phyloP scores from a whole-genome alignment of 2,888 invertebrate species.

The Scaptomyza reducta region DNA sequence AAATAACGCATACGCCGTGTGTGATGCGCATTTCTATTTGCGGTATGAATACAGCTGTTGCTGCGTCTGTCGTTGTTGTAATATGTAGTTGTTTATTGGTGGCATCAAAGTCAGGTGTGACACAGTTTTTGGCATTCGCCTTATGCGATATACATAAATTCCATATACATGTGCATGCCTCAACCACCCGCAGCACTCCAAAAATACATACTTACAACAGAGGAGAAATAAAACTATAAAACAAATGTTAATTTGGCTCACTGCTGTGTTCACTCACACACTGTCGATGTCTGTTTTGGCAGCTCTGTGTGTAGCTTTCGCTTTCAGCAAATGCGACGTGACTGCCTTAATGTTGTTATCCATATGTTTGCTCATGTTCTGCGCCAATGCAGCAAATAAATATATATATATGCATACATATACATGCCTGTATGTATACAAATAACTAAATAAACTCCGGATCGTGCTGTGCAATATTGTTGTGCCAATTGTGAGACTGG shows the following conservation, averaged over 20 bases:
- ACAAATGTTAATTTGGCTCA: slow-evolving; percentile 64
- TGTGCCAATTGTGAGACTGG: slow-evolving; percentile 47
- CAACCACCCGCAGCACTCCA: slow-evolving; percentile 22
- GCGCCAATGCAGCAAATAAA: slow-evolving; percentile 48
- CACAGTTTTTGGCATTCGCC: slow-evolving; percentile 72
- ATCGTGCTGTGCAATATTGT: slow-evolving; percentile 46
- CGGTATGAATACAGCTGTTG: slow-evolving; percentile 28
- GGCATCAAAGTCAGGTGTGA: slow-evolving; percentile 68
- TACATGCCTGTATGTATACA: not conserved
- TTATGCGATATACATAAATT: slow-evolving; percentile 61
- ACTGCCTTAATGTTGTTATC: slow-evolving; percentile 52
- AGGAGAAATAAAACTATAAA: slow-evolving; percentile 49
- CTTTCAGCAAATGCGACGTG: slow-evolving; percentile 70
- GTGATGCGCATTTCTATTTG: slow-evolving; percentile 70
- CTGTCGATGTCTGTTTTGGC: slow-evolving; percentile 28
- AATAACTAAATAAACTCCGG: slow-evolving; percentile 40
- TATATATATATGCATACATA: slow-evolving; percentile 1
- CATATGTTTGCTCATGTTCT: slow-evolving; percentile 58
- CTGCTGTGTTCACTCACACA: slow-evolving; percentile 24
- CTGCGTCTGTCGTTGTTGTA: slow-evolving; percentile 15
- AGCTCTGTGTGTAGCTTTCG: slow-evolving; percentile 59
- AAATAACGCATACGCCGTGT: slow-evolving; percentile 68
- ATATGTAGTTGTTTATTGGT: slow-evolving; percentile 38
- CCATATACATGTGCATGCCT: slow-evolving; percentile 19
- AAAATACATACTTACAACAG: not conserved